phyloP scores from a whole-genome alignment of 2,797 vertebrate genomes.

The Takifugu rubripes region DNA sequence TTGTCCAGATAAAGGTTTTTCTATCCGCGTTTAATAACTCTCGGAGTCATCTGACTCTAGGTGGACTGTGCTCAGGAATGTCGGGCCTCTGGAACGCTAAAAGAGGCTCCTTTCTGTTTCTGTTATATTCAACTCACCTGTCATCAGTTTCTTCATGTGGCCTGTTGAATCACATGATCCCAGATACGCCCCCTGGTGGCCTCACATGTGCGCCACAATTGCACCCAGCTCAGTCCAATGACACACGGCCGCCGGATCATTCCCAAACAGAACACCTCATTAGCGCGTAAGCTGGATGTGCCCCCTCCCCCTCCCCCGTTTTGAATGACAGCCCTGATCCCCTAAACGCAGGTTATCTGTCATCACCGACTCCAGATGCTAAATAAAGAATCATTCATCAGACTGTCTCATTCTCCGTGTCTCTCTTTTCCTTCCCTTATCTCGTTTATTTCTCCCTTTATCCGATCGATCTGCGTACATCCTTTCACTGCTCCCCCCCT shows the following conservation, averaged over 20 bases:
- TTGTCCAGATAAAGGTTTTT: conserved; percentile 37
- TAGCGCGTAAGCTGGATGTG: conserved; percentile 62
- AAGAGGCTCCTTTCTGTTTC: no score
- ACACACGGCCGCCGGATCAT: conserved; percentile 57
- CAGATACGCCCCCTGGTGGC: conserved; percentile 59
- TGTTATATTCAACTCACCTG: no score
- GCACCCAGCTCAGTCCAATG: conserved; percentile 48
- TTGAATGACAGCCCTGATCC: conserved; percentile 63
- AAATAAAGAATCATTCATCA: conserved; percentile 69
- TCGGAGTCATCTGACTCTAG: conserved; percentile 12
- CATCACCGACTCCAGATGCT: conserved; percentile 62
- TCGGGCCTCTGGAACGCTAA: no score
- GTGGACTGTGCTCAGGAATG: conserved; percentile 6
- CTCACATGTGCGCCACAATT: conserved; percentile 6
- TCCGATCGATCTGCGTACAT: conserved; percentile 11
- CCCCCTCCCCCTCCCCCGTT: conserved; percentile 34
- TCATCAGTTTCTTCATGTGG: no score
- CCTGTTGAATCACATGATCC: no score
- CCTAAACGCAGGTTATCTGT: conserved; percentile 69
- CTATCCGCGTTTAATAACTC: no score
- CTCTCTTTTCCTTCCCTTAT: conserved; percentile 37
- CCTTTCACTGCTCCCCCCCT: conserved; percentile 5
- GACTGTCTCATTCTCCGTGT: conserved; percentile 38
- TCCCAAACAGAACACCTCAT: conserved; percentile 66
- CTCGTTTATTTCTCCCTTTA: conserved; percentile 25